These are phyloP conservation scores for Thecophora atra DNA, from an alignment of 2,888 invertebrate species.

Conservation along the genomic window DNA sequence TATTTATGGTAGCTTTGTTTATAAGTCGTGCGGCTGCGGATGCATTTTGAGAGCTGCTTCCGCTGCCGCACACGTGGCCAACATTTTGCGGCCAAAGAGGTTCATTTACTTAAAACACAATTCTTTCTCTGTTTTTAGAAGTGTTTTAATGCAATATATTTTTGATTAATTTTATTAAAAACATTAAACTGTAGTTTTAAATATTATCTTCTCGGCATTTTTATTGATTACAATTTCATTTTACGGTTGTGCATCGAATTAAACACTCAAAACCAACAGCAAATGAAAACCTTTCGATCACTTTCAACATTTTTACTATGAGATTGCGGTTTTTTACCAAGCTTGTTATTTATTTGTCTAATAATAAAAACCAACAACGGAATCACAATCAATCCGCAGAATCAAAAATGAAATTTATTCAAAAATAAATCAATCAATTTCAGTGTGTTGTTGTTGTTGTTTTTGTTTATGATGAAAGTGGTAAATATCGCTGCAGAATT, in stretches of 20 bases:
- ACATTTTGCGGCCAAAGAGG: neutral
- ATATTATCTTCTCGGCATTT: neutral
- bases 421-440: conserved; percentile 11
- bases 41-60: neutral
- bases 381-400: neutral
- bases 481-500: neutral
- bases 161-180: neutral
- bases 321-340: no score
- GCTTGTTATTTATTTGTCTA: neutral
- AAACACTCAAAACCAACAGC: no score
- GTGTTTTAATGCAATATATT: no score
- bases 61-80: neutral
- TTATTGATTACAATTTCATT: neutral
- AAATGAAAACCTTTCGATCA: no score
- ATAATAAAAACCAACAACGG: neutral
- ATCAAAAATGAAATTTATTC: neutral
- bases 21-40: no score
- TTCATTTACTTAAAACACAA: no score
- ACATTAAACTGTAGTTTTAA: neutral
- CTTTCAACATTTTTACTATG: no score
- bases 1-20: no score
- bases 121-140: no score
- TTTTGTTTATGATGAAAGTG: neutral
- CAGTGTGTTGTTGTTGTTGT: neutral
- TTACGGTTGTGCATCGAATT: neutral